phyloP scores from a whole-genome alignment of 2,888 invertebrate species.

The Dicyrtoma fusca region DNA sequence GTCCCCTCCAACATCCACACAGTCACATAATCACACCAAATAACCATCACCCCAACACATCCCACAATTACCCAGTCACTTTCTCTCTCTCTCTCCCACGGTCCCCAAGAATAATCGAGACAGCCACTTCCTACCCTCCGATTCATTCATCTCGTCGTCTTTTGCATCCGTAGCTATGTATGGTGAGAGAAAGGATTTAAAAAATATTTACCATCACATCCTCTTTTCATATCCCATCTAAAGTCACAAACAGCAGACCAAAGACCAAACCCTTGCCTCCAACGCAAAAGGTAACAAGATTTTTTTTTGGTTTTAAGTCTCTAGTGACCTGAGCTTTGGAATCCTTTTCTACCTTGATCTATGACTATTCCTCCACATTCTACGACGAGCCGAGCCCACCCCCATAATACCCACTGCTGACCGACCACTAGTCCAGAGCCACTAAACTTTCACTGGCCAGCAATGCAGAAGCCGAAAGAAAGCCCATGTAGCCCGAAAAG shows the following conservation, averaged over 20 bases:
- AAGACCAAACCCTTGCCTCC: neutral
- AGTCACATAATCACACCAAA: no score
- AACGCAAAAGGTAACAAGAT: slow-evolving; percentile 23
- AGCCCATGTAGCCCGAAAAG: slow-evolving; percentile 36
- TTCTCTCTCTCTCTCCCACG: neutral
- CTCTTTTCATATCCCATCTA: no score
- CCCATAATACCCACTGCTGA: slow-evolving; percentile 47
- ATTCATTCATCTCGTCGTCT: slow-evolving; percentile 22
- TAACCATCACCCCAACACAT: no score
- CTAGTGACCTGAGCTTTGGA: slow-evolving; percentile 54
- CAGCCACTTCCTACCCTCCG: neutral
- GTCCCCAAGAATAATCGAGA: neutral
- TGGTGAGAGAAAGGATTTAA: neutral
- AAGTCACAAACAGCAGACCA: no score
- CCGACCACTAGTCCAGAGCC: slow-evolving; percentile 38
- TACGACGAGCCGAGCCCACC: neutral
- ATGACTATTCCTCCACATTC: slow-evolving; percentile 46
- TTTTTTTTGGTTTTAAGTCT: slow-evolving; percentile 37
- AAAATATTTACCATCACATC: neutral
- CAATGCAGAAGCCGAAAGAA: slow-evolving; percentile 3
- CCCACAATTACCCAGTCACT: no score
- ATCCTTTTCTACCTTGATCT: slow-evolving; percentile 53
- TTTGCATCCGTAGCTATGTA: slow-evolving; percentile 20
- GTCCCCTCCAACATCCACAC: neutral
- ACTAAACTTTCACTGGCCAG: no score